Evolutionary conservation across 2,113 vertebrate species (phyloP).

Genomic region (Bufo bufo): DNA sequence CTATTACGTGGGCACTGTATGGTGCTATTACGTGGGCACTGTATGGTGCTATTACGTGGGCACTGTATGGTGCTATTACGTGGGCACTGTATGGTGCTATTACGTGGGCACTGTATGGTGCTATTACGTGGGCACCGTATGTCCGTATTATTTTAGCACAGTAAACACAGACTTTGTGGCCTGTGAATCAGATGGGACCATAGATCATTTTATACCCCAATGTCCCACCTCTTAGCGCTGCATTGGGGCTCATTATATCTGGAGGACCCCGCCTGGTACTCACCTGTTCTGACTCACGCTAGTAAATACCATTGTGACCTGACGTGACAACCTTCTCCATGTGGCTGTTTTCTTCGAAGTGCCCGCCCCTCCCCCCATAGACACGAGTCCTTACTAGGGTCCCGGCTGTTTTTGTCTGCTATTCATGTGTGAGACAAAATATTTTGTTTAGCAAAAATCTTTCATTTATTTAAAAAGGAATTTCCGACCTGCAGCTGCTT

Average conservation of each 20-base stretch:
- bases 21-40: neutral
- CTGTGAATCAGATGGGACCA: neutral
- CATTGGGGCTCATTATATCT: too few species aligned
- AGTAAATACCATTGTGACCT: neutral
- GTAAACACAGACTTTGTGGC: too few species aligned
- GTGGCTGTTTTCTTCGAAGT: too few species aligned
- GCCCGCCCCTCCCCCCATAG: conserved; percentile 12
- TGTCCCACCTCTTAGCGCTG: too few species aligned
- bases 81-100: neutral
- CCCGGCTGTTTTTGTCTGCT: conserved; percentile 26
- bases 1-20: neutral
- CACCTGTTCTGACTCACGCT: neutral
- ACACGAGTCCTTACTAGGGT: neutral
- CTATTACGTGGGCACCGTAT: neutral
- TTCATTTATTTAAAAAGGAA: neutral
- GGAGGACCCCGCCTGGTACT: neutral
- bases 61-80: neutral
- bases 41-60: neutral
- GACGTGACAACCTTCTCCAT: neutral
- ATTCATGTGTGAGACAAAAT: conserved; percentile 20
- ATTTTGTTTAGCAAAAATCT: conserved; percentile 35
- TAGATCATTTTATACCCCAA: neutral
- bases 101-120: neutral
- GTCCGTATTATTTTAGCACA: neutral
- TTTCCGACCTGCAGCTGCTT: neutral